Conservation (phyloP, 2,888 invertebrate genomes). For the Gastrophysa polygoni region DNA sequence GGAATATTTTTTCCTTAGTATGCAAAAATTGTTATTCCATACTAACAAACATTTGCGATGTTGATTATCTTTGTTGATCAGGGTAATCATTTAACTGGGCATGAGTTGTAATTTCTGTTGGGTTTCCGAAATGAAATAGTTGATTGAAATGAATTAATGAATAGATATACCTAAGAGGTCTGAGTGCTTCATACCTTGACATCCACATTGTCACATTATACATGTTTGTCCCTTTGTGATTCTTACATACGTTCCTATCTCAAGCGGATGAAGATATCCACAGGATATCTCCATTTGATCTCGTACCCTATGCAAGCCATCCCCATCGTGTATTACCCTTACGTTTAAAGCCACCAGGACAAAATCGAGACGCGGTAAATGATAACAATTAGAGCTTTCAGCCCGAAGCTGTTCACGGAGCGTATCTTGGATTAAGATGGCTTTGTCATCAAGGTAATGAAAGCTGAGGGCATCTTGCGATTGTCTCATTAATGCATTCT, state of each 20-base stretch:
- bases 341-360: conserved; percentile 18
- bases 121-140: no score
- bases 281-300: not conserved
- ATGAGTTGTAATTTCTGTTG: no score
- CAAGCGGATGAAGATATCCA: not conserved
- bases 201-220: no score
- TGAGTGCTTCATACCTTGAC: no score
- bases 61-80: no score
- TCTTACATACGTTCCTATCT: not conserved
- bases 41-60: no score
- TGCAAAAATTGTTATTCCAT: no score
- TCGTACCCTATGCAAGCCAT: not conserved
- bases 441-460: conserved; percentile 59
- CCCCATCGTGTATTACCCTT: conserved; percentile 11
- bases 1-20: no score
- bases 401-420: conserved; percentile 47
- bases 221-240: not conserved
- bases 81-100: no score
- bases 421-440: conserved; percentile 55
- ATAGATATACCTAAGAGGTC: no score
- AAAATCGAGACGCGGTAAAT: conserved; percentile 48
- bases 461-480: conserved; percentile 54
- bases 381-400: conserved; percentile 56
- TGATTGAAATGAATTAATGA: no score
- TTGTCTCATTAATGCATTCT: conserved; percentile 58